These are phyloP conservation scores for Poeciliopsis retropinna DNA, from an alignment of 2,113 vertebrate species.

Conservation along the genomic window DNA sequence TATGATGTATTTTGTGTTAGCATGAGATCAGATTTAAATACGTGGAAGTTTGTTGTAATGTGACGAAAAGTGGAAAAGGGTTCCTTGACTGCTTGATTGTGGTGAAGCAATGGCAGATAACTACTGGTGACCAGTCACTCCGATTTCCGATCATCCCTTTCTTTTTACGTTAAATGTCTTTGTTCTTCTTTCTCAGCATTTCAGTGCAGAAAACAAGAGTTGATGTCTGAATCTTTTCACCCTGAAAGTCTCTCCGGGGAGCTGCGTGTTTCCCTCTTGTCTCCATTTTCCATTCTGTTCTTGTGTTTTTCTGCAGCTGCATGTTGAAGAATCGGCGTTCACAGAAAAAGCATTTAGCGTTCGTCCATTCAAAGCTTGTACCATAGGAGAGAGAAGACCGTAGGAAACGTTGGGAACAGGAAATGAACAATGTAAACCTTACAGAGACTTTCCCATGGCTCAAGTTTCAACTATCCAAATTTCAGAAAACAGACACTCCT, in stretches of 20 bases:
- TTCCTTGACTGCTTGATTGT: neutral
- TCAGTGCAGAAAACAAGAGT: constrained; percentile 38
- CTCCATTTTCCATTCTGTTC: constrained; percentile 52
- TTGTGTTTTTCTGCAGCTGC: constrained; percentile 65
- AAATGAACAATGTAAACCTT: constrained; percentile 4
- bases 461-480: constrained; percentile 4
- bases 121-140: constrained; percentile 26
- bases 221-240: constrained; percentile 49
- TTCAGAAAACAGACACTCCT: constrained; percentile 1
- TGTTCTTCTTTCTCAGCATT: constrained; percentile 15
- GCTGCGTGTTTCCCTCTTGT: constrained; percentile 43
- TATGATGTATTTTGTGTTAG: too few species aligned
- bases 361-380: constrained; percentile 51
- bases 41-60: too few species aligned
- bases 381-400: constrained; percentile 40
- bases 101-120: neutral
- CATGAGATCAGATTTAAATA: too few species aligned
- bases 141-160: constrained; percentile 9
- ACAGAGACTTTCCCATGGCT: neutral
- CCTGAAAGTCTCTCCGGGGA: constrained; percentile 20
- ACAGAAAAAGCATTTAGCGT: constrained; percentile 28
- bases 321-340: constrained; percentile 28
- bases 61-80: too few species aligned
- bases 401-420: constrained; percentile 14
- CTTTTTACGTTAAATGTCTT: constrained; percentile 4